phyloP scores from a whole-genome alignment of 2,888 invertebrate species.

The Sesia bembeciformis region DNA sequence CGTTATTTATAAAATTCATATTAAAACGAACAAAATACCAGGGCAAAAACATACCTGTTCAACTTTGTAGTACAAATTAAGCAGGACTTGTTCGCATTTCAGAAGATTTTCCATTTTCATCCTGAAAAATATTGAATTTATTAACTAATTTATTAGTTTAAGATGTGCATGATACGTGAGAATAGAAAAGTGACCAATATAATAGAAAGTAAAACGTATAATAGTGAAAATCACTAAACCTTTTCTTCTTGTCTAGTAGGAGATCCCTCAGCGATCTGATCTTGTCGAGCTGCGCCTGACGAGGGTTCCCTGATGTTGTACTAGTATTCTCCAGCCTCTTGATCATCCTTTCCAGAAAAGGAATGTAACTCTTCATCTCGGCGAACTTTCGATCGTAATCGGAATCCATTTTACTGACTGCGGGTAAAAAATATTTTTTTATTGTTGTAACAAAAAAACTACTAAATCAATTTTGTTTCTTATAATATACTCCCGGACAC shows the following conservation, averaged over 20 bases:
- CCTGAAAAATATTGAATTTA: slow-evolving; percentile 47
- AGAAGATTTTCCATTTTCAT: slow-evolving; percentile 79
- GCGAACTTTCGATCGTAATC: slow-evolving; percentile 77
- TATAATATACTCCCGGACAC: too few species aligned
- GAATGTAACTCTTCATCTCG: slow-evolving; percentile 80
- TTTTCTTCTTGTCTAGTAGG: slow-evolving; percentile 76
- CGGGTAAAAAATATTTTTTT: neutral
- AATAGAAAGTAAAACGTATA: neutral
- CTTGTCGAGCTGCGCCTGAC: slow-evolving; percentile 77
- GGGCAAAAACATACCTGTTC: slow-evolving; percentile 61
- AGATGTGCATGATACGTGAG: too few species aligned
- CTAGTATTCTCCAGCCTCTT: slow-evolving; percentile 72
- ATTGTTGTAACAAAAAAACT: too few species aligned
- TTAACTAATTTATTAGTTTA: too few species aligned
- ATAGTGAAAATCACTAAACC: slow-evolving; percentile 34
- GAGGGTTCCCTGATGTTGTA: slow-evolving; percentile 51
- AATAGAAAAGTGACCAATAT: neutral
- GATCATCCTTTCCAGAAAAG: slow-evolving; percentile 83
- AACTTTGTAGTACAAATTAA: slow-evolving; percentile 79
- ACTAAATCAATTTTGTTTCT: too few species aligned
- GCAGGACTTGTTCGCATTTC: slow-evolving; percentile 80
- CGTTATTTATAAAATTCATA: neutral
- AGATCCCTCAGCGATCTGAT: slow-evolving; percentile 77
- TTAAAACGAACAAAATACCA: neutral
- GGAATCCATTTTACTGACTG: slow-evolving; percentile 48